A percentile compares a stretch with the other conserved stretches of the same genome.
These are phyloP conservation scores for Fulica atra DNA, from an alignment of 2,113 vertebrate genomes.

Conservation along the genomic window DNA sequence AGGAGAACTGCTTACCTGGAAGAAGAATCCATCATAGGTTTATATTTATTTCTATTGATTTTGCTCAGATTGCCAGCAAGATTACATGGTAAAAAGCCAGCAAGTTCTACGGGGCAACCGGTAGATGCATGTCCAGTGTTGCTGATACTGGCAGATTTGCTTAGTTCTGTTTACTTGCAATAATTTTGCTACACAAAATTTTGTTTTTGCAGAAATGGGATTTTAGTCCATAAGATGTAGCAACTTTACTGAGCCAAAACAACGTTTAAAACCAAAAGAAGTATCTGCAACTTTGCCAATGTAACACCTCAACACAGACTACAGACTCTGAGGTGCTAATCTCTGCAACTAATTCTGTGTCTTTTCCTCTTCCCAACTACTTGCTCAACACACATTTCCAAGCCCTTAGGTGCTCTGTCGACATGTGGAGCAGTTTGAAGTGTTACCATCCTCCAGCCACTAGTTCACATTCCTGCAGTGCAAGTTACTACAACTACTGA, in stretches of 20 bases:
- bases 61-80: background rate
- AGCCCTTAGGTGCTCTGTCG: background rate
- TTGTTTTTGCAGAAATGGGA: background rate
- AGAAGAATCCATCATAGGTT: background rate
- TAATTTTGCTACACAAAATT: background rate
- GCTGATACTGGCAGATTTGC: background rate
- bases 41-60: background rate
- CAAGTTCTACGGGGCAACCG: background rate
- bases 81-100: constrained; percentile 36
- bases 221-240: background rate
- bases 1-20: constrained; percentile 40
- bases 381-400: background rate
- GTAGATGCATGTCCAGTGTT: background rate
- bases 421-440: background rate
- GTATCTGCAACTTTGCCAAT: background rate
- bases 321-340: background rate
- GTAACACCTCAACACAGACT: background rate
- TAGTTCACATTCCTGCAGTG: background rate
- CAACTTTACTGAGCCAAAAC: background rate
- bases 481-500: background rate
- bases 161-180: background rate
- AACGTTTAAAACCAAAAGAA: background rate
- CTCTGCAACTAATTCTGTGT: background rate
- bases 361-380: background rate
- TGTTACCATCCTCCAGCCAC: background rate